These are phyloP conservation scores for Myotis lucifugus DNA, from an alignment of 2,113 vertebrate species.

Conservation along the genomic window DNA sequence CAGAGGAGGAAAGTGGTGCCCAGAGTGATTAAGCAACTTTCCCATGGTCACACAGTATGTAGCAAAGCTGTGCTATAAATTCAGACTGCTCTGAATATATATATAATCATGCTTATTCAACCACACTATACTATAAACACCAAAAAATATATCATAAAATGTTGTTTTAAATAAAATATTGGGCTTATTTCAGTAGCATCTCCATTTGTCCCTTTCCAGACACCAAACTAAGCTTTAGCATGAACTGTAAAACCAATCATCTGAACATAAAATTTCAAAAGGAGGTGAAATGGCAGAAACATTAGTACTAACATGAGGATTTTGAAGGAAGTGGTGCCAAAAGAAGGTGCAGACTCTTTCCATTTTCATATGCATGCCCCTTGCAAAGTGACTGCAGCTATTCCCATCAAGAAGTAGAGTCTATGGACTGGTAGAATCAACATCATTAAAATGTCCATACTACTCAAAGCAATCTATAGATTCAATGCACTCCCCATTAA, in stretches of 20 bases:
- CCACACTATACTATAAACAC: background rate
- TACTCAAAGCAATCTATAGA: too few relatives aligned
- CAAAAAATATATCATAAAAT: background rate
- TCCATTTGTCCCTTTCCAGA: background rate
- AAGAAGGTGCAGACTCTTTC: background rate
- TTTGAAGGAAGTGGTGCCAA: background rate
- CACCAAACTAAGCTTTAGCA: background rate
- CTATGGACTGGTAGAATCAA: too few relatives aligned
- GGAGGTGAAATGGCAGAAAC: background rate
- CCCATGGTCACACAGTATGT: too few relatives aligned
- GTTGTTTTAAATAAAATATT: background rate
- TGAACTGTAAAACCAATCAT: background rate
- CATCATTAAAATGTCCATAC: too few relatives aligned
- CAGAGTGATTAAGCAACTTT: background rate
- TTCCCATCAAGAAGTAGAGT: background rate
- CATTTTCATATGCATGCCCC: background rate
- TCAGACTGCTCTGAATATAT: background rate
- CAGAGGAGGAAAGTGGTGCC: background rate
- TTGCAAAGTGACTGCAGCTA: background rate
- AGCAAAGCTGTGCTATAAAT: background rate
- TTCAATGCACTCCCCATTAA: too few relatives aligned
- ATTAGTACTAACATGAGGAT: background rate
- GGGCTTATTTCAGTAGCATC: background rate
- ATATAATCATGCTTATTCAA: background rate
- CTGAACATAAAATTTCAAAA: constrained; percentile 9